Base-by-base conservation (phyloP, 2,113 vertebrate species). In the Tautogolabrus adspersus region DNA sequence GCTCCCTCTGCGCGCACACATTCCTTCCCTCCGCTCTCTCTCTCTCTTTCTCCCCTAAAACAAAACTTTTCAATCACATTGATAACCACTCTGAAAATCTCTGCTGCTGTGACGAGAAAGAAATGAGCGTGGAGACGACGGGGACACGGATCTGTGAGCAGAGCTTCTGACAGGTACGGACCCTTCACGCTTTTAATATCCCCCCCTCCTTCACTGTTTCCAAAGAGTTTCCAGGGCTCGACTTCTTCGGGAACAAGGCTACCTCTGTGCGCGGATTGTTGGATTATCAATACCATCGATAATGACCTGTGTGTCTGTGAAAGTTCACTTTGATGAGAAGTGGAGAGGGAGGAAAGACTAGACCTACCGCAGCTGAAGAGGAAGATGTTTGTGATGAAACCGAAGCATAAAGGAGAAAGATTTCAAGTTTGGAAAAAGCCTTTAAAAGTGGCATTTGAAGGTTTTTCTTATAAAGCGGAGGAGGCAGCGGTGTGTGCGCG, bases 121-220 rank as follows among this genome's bases (percentile, higher is more conserved):
- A 49, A 49, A 49, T 49, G 47, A 18, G 15, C 47, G 47, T 7
- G 16, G 47, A 49, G 47, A 37, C 54, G 59, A 37, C 54, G 34
- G 64, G 69, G 56, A 26, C 1, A 11, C 58, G 65, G 59, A 12
- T 34, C 22, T 1, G 47, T 10, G 37, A 65, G 61, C 64, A 15
- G 19, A 72, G 38, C 78, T 71, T 84, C 74, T 84, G 85, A 87
- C 85, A 89, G 91, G 91, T 90, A 91, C 76, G 30, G 30, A 34
- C 30, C n/a, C 51, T 37, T 11, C 44, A 57, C 19, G 2, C 21
- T 34, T 60, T 56, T 55, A 10, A 34, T 34, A 34, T 59, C 52
- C 47, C 11, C 56, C 52, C 46, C 60, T 11, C 66, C 30, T 34
- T 34, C 30, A 34, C 30, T 40, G 61, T n/a, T 21, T 2, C 16